phyloP scores from a whole-genome alignment of 2,113 vertebrate species.

The Albula goreensis region DNA sequence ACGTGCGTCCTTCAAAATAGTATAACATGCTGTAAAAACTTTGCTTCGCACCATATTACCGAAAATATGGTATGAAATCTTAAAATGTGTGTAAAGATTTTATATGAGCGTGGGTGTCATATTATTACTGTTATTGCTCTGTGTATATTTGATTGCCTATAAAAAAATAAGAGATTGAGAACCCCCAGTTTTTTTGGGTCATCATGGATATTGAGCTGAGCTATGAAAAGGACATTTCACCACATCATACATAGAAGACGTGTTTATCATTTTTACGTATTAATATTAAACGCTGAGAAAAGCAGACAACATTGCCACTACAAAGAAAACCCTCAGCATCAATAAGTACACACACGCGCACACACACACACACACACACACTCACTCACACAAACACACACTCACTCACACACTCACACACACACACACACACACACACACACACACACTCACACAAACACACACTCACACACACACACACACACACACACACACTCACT shows the following conservation, averaged over 20 bases:
- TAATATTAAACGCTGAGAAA: conserved; percentile 33
- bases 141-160: background rate
- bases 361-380: background rate
- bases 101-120: too few relatives aligned
- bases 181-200: conserved; percentile 53
- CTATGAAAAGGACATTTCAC: conserved; percentile 55
- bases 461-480: too few relatives aligned
- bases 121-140: background rate
- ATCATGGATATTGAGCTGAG: conserved; percentile 53
- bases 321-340: too few relatives aligned
- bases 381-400: conserved; percentile 3
- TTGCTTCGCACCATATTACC: too few relatives aligned
- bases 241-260: conserved; percentile 63
- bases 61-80: conserved; percentile 33
- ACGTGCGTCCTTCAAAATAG: background rate
- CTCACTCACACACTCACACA: background rate
- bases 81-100: background rate
- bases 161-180: background rate
- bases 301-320: background rate
- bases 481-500: too few relatives aligned
- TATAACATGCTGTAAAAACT: conserved; percentile 32
- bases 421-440: background rate
- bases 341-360: background rate
- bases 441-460: background rate
- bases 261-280: conserved; percentile 54